Evolutionary conservation across 2,113 vertebrate species (phyloP).

Genomic region (Oreotrochilus melanogaster): DNA sequence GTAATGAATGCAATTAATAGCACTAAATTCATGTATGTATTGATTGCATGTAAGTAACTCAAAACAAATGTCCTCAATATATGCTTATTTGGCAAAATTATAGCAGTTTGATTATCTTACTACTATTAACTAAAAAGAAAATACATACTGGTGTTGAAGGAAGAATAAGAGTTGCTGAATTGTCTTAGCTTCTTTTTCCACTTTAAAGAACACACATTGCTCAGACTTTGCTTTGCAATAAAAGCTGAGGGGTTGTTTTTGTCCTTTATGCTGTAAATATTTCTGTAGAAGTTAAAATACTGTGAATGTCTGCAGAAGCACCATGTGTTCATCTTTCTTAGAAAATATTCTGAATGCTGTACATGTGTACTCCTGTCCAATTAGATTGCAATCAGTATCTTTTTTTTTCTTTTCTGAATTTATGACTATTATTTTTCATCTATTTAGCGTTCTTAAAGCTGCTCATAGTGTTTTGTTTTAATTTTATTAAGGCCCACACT

Average conservation of each 20-base stretch:
- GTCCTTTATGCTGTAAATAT: not conserved
- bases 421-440: not conserved
- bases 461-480: not conserved
- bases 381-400: not conserved
- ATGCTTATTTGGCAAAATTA: not conserved
- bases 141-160: not conserved
- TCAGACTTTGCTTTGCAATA: not conserved
- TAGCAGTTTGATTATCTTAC: constrained; percentile 26
- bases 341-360: not conserved
- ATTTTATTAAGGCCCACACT: not conserved
- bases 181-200: not conserved
- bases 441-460: not conserved
- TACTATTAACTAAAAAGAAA: not conserved
- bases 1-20: constrained; percentile 24
- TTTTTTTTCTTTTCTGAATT: constrained; percentile 15
- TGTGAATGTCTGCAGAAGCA: constrained; percentile 8
- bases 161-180: not conserved
- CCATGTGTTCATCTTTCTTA: not conserved
- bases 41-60: constrained; percentile 22
- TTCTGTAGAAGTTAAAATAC: constrained; percentile 29
- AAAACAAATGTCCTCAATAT: constrained; percentile 33
- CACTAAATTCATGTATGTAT: not conserved
- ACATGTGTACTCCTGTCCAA: not conserved
- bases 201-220: not conserved
- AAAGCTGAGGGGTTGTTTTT: not conserved